These are phyloP conservation scores for Heliconius hermathena DNA, from an alignment of 1,140 invertebrate species.

Conservation along the genomic window DNA sequence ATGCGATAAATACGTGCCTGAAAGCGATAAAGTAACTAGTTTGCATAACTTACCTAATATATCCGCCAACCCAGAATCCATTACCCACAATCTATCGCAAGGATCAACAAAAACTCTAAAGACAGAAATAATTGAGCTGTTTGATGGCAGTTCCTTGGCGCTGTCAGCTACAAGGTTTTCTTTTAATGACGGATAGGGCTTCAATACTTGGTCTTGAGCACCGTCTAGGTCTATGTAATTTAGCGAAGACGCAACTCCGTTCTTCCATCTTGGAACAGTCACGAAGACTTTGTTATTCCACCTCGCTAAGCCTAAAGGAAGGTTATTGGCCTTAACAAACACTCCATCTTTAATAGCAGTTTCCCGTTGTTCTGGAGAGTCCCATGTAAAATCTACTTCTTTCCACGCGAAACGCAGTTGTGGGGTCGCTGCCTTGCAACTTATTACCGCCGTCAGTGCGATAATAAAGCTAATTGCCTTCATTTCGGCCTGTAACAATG, in stretches of 20 bases:
- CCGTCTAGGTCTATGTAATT: constrained; percentile 85
- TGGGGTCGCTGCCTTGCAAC: constrained; percentile 82
- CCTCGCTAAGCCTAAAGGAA: constrained; percentile 87
- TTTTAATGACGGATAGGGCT: constrained; percentile 87
- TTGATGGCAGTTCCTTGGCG: constrained; percentile 74
- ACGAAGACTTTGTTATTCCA: constrained; percentile 90
- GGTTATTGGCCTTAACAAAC: constrained; percentile 87
- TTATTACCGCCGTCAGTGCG: constrained; percentile 52
- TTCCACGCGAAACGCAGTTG: constrained; percentile 87
- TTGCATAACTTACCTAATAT: constrained; percentile 82
- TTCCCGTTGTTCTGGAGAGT: constrained; percentile 83
- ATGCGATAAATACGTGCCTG: constrained; percentile 21
- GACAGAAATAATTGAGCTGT: constrained; percentile 84
- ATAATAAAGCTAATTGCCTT: constrained; percentile 56
- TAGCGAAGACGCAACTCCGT: constrained; percentile 87
- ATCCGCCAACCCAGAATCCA: constrained; percentile 88
- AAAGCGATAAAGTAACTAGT: constrained; percentile 18
- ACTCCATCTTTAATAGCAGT: constrained; percentile 83
- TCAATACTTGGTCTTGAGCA: constrained; percentile 84
- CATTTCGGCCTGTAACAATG: constrained; percentile 67
- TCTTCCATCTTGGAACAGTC: constrained; percentile 89
- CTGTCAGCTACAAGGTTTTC: constrained; percentile 83
- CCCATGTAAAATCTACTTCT: constrained; percentile 86
- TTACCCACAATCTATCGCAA: constrained; percentile 89
- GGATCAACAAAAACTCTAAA: constrained; percentile 85